Base-by-base conservation (phyloP, 2,888 invertebrate genomes). In the Cataglyphis altisquamis region DNA sequence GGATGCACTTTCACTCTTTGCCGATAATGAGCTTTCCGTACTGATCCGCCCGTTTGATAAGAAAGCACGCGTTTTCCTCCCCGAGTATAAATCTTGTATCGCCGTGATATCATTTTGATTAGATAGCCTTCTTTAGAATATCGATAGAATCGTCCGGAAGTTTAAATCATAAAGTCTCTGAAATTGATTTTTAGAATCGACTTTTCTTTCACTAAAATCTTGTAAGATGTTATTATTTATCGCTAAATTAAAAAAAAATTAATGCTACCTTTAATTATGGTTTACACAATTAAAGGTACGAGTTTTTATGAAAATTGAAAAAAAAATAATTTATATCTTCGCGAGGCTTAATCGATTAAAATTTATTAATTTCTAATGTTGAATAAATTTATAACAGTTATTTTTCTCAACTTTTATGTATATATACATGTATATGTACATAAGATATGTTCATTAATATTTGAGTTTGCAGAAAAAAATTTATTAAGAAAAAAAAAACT, bases 1-100 rank as follows among this genome's bases (percentile, higher is more conserved):
- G 83, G 78, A 88, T 75, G 78, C 78, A 88, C 88, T 88, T 88
- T 88, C 88, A 88, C 88, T 88, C 84, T 84, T 82, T 74, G 70
- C 36, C 68, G 45, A 72, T 80, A 70, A 80, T 72, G 60, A 80
- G 41, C 45, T 80, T 72, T 25, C 36, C 60, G 57, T 57, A 68
- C 9, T 32, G 78, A 78, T 78, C 60, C 68, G 39, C 21, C 32
- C 45, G 32, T 80, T 72, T 36, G 45, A 60, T 72, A 45, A 21
- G 21, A 72, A 70, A 78, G 45, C 57, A 45, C 8, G 45, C 29
- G 29, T 60, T 18, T 78, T 12, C 2, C 29, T 5, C 36, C 36
- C 0, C 25, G 8, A 25, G 18, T 4, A n/a, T 6, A 52, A 68
- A 60, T 78, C 18, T 41, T 29, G 12, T 18, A 67, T 52, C 15